phyloP scores from a whole-genome alignment of 2,888 invertebrate species.

The Heliconius cydno region DNA sequence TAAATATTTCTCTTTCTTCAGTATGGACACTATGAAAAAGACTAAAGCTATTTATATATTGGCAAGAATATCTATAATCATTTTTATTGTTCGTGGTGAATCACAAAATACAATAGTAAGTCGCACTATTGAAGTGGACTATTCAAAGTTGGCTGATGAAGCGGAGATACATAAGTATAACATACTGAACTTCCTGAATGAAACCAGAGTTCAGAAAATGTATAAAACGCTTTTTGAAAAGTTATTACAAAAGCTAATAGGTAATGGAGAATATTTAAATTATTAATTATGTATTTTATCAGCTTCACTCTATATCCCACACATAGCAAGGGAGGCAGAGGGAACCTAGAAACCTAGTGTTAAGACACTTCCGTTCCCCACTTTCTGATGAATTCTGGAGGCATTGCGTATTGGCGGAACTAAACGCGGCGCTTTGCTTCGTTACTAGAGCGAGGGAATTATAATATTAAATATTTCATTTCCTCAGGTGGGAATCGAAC shows the following conservation, averaged over 20 bases:
- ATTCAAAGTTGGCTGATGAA: constrained; percentile 63
- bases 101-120: background rate
- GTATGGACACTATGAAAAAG: background rate
- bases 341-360: no score
- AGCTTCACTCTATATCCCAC: no score
- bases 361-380: no score
- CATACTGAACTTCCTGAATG: constrained; percentile 66
- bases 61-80: background rate
- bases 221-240: constrained; percentile 65
- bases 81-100: constrained; percentile 15
- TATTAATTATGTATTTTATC: background rate
- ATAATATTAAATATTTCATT: no score
- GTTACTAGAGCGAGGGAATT: no score
- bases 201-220: constrained; percentile 58
- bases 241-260: constrained; percentile 61
- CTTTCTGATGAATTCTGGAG: no score
- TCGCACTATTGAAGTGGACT: constrained; percentile 62
- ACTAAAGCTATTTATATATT: background rate
- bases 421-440: no score
- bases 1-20: background rate
- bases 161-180: constrained; percentile 68
- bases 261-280: constrained; percentile 52
- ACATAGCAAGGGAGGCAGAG: no score
- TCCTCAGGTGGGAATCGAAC: no score
- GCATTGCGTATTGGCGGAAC: no score